Evolutionary conservation across 2,113 vertebrate genomes (phyloP).

Genomic region (Pleuronectes platessa): DNA sequence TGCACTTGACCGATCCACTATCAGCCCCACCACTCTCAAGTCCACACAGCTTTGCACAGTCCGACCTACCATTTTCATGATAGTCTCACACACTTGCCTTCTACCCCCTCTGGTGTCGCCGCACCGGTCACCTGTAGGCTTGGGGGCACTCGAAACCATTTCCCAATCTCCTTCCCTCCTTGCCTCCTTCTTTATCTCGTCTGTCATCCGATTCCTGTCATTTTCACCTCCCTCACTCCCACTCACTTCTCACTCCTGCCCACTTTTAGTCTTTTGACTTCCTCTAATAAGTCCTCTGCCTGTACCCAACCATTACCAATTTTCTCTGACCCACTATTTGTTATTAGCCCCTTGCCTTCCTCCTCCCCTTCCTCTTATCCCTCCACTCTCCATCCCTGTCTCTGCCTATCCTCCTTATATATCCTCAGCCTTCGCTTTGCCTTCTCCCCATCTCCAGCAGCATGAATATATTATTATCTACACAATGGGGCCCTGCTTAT

Average conservation of each 20-base stretch:
- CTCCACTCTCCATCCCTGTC: slow-evolving; percentile 85
- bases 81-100: slow-evolving; percentile 52
- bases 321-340: slow-evolving; percentile 72
- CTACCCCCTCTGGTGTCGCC: slow-evolving; percentile 44
- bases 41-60: slow-evolving; percentile 51
- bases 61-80: slow-evolving; percentile 57
- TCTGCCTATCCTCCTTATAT: slow-evolving; percentile 87
- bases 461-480: slow-evolving; percentile 99
- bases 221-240: slow-evolving; percentile 64
- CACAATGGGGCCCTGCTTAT: slow-evolving; percentile 98
- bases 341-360: slow-evolving; percentile 72
- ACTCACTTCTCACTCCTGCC: slow-evolving; percentile 55
- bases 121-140: slow-evolving; percentile 69
- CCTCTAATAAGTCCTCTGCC: slow-evolving; percentile 65
- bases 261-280: slow-evolving; percentile 66
- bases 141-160: slow-evolving; percentile 58
- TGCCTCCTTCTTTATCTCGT: slow-evolving; percentile 57
- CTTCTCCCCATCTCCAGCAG: slow-evolving; percentile 96
- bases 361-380: slow-evolving; percentile 85
- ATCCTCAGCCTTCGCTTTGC: slow-evolving; percentile 86
- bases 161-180: slow-evolving; percentile 59
- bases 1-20: slow-evolving; percentile 74
- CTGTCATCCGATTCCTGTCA: slow-evolving; percentile 54
- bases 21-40: slow-evolving; percentile 58
- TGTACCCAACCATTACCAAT: slow-evolving; percentile 73